Evolutionary conservation across 2,888 invertebrate genomes (phyloP), one percentile per base, ranked within the genome.

Genomic region (Axea sp.): DNA sequence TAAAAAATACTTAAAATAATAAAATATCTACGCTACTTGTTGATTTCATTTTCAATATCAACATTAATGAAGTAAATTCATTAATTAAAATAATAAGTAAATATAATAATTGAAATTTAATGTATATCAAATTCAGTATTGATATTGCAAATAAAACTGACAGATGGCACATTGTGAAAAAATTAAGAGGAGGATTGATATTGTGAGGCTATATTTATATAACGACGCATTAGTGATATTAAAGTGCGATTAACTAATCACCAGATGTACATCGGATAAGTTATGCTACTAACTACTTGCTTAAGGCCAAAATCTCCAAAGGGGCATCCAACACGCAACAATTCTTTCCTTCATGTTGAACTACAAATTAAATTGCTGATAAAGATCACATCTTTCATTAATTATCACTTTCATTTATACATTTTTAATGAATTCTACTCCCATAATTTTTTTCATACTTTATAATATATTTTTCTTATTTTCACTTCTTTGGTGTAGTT

Each of bases 141-240:
- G 62, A 71, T 12, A 51, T 57, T 31, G 64, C 55, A 64, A 64
- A 57, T 43, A 57, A 41, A 24, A 41, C 15, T 24, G 55, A 67
- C 45, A 51, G 30, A 60, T 69, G 69, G 60, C 71, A 51, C 68
- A 67, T 65, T 35, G 69, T 69, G 69, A 73, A 68, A 33, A 75
- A 73, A 75, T 64, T 31, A 73, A 68, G 31, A 74, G 33, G 11
- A 75, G 60, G 65, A 59, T 19, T 68, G 60, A 69, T 69, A 67
- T 53, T 53, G 68, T 75, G 68, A 75, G 49, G 49, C 72, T 73
- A 75, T 60, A 73, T 68, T 75, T 28, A 24, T 74, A 69, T 60
- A 74, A 74, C 69, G 68, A 69, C 69, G 74, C 69, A 74, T 74
- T 69, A 74, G 65, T 65, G 67, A 69, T 72, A 75, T 75, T 69